Percentiles rank a stretch among this genome's conserved stretches.
Conservation (phyloP, 2,113 vertebrate genomes). For the Antennarius striatus region DNA sequence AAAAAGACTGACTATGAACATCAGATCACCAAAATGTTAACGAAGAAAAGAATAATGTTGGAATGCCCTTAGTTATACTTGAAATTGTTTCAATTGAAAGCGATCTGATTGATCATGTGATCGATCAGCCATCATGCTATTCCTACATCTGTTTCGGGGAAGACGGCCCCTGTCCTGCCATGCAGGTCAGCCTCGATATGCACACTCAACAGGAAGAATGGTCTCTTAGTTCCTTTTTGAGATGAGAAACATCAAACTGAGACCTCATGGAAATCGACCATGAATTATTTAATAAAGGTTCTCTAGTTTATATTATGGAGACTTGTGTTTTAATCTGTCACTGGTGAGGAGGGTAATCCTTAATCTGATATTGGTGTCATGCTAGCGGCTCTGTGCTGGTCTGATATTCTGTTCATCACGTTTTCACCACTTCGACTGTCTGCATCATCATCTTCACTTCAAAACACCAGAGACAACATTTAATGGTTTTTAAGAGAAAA, state of each 20-base stretch:
- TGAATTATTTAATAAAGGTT: slow-evolving; percentile 79
- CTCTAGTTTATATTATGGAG: slow-evolving; percentile 68
- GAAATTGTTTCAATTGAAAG: slow-evolving; percentile 42
- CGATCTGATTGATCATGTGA: slow-evolving; percentile 27
- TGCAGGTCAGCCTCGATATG: slow-evolving; percentile 74
- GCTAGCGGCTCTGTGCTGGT: background rate
- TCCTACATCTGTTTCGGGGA: slow-evolving; percentile 64
- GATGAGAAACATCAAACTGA: slow-evolving; percentile 68
- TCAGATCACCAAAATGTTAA: slow-evolving; percentile 6
- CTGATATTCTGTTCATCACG: background rate
- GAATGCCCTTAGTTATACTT: slow-evolving; percentile 1
- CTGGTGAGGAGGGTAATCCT: background rate
- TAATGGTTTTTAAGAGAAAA: too few relatives aligned
- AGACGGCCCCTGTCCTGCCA: slow-evolving; percentile 69
- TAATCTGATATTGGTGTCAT: background rate
- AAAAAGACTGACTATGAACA: background rate
- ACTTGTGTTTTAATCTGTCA: slow-evolving; percentile 54
- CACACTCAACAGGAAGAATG: slow-evolving; percentile 68
- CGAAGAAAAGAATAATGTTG: background rate
- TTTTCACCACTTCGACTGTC: background rate
- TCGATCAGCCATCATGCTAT: slow-evolving; percentile 22
- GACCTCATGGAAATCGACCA: slow-evolving; percentile 72
- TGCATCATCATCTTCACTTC: too few relatives aligned
- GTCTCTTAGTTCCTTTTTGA: slow-evolving; percentile 58
- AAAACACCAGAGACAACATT: too few relatives aligned